Conservation (phyloP, 2,797 vertebrate genomes). For the Enteromius anoplus region DNA sequence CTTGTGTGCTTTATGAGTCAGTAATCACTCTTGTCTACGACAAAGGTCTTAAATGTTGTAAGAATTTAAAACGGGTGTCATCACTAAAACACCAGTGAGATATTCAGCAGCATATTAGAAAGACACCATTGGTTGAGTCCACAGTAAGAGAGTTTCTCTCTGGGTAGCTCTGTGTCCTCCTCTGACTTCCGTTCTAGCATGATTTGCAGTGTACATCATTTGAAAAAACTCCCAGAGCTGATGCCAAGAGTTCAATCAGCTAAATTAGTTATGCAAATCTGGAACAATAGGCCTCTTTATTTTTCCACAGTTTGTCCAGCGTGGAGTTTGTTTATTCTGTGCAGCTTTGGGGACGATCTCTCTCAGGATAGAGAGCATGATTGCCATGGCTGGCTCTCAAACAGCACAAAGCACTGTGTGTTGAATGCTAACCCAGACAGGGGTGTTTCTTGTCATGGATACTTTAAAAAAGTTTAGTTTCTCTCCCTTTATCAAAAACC, state of each 20-base stretch:
- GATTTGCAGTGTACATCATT: constrained; percentile 17
- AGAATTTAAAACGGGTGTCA: neutral
- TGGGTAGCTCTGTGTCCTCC: neutral
- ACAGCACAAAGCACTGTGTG: neutral
- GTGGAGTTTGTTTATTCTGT: neutral
- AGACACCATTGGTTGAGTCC: neutral
- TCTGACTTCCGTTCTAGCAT: constrained; percentile 32
- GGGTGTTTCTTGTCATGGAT: neutral
- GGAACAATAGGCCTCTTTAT: constrained; percentile 70
- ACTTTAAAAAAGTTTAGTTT: neutral
- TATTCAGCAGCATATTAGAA: neutral
- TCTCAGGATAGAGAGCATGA: neutral
- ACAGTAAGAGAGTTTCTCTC: neutral
- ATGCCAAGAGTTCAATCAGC: constrained; percentile 70
- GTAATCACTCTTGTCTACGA: neutral
- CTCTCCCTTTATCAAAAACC: constrained; percentile 24
- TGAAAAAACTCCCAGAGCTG: constrained; percentile 45
- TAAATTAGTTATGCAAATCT: constrained; percentile 57
- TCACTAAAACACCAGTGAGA: neutral
- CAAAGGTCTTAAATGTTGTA: neutral
- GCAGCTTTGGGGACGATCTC: neutral
- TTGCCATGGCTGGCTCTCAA: neutral
- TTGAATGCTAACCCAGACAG: neutral
- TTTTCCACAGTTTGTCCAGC: constrained; percentile 1
- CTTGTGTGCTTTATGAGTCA: constrained; percentile 4